Base-by-base conservation (phyloP, 2,797 vertebrate genomes). In the Urophycis tenuis region DNA sequence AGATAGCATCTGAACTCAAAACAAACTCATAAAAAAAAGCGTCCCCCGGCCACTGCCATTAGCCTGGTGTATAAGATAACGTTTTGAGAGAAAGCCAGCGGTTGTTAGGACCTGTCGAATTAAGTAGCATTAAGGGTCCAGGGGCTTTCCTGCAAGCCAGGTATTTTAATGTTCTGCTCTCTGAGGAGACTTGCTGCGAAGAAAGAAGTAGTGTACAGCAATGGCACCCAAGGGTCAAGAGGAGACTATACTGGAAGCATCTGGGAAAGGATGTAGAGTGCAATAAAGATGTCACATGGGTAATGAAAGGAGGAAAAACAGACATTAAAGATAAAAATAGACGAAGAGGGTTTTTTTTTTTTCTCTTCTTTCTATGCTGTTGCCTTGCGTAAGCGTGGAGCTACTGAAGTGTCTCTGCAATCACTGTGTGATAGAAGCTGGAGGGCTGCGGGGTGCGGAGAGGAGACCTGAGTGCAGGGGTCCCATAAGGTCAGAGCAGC, bases 1-100 rank as follows among this genome's bases (percentile, higher is more conserved):
- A 83, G 91, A 92, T 92, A 90, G 45, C 84, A 91, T 92, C 90
- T 90, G 84, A 89, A 90, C 87, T 86, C 79, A 90, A 88, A 91
- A 85, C 88, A 91, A 89, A 90, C 87, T 83, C 83, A 80, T 85
- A 84, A 87, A 89, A 89, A 89, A 88, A 89, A 88, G 84, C 79
- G 82, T 88, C 81, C 81, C 82, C 78, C 81, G 79, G 32, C 60
- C 67, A 3, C 73, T 64, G 81, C 85, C 80, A 89, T 91, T 90
- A 89, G 75, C 75, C 77, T 73, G 79, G 80, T 87, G 83, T 85
- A 82, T 83, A 87, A 89, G 78, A 60, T 22, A n/a, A 11, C n/a
- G 25, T 73, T 78, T 80, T 83, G 81, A 87, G 80, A 88, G 77
- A 76, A 77, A 79, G 81, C 86, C 85, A 90, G 79, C 25, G 25